These are phyloP conservation scores for Tipula unca DNA, from an alignment of 2,888 invertebrate species.

Conservation along the genomic window DNA sequence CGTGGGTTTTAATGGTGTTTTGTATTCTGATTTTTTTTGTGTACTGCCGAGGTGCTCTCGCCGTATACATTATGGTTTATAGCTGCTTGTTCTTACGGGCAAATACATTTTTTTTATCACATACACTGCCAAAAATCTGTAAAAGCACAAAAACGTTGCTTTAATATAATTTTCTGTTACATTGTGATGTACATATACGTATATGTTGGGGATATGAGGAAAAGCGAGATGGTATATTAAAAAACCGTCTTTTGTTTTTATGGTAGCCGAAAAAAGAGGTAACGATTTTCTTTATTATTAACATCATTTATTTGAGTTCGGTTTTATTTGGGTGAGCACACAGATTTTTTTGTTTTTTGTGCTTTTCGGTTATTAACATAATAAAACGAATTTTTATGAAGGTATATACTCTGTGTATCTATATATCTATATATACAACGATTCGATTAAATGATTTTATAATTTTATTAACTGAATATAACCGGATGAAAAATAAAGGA, in stretches of 20 bases:
- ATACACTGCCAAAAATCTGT: neutral
- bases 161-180: neutral
- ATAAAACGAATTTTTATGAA: neutral
- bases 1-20: neutral
- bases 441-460: neutral
- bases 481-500: neutral
- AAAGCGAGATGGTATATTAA: neutral
- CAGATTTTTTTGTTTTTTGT: neutral
- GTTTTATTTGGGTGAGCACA: neutral
- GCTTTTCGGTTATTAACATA: neutral
- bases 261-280: neutral
- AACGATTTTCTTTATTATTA: neutral
- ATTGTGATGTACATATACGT: neutral
- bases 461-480: conserved; percentile 1
- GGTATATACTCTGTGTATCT: neutral
- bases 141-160: neutral
- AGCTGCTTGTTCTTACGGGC: neutral
- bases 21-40: neutral
- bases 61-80: neutral
- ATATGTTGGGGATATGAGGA: neutral
- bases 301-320: neutral
- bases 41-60: neutral
- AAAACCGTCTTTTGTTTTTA: neutral
- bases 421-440: too few relatives aligned
- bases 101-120: neutral